A percentile compares a stretch with the other conserved stretches of the same genome.
Conservation (phyloP, 2,888 invertebrate species). For the Strigamia transsilvanica region DNA sequence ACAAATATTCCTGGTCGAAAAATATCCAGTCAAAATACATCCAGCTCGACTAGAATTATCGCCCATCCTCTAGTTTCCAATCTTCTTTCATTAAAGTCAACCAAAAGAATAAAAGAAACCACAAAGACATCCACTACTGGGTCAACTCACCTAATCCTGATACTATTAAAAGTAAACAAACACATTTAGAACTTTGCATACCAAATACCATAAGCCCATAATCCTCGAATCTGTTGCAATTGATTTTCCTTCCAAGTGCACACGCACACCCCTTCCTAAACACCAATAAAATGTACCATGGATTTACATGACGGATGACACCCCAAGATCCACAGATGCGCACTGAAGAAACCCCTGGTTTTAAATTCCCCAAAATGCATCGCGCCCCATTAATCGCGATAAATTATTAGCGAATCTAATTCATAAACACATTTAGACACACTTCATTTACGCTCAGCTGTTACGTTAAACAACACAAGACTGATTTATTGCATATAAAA, state of each 20-base stretch:
- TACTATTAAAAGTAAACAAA: constrained; percentile 29
- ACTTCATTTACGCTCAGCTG: not conserved
- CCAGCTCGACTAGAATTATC: too few species aligned
- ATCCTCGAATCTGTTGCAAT: constrained; percentile 44
- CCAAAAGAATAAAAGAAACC: not conserved
- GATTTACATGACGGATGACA: constrained; percentile 30
- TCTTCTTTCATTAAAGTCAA: not conserved
- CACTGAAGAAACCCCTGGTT: not conserved
- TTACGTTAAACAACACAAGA: not conserved
- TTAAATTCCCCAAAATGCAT: not conserved
- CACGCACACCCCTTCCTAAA: not conserved
- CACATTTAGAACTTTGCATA: constrained; percentile 1
- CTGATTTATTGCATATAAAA: not conserved
- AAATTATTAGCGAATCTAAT: not conserved
- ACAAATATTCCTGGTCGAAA: too few species aligned
- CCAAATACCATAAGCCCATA: constrained; percentile 21
- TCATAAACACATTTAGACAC: not conserved
- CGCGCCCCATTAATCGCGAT: not conserved
- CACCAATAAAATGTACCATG: constrained; percentile 16
- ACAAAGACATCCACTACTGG: not conserved
- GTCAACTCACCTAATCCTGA: constrained; percentile 6
- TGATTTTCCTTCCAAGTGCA: constrained; percentile 24
- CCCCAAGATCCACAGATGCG: not conserved
- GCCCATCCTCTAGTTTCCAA: not conserved
- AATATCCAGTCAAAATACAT: too few species aligned